Percentiles rank a stretch among this genome's conserved stretches.
These are phyloP conservation scores for Pristionchus pacificus DNA, from an alignment of 1,140 invertebrate genomes.

Conservation along the genomic window DNA sequence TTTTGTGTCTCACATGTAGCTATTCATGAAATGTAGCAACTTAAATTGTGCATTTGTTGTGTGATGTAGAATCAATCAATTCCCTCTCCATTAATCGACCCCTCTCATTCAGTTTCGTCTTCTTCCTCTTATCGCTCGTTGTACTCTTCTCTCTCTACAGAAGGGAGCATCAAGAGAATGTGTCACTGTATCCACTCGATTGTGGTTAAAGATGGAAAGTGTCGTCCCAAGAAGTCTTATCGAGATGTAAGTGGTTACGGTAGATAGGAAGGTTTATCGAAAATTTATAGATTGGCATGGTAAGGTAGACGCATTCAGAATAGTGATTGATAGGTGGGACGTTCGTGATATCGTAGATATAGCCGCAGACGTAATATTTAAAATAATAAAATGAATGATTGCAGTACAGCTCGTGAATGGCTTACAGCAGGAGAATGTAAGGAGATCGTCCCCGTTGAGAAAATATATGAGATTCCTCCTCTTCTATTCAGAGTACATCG, in stretches of 20 bases:
- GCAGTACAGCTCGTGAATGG: neutral
- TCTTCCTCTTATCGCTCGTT: neutral
- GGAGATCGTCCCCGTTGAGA: neutral
- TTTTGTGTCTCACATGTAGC: too few relatives aligned
- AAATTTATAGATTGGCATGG: too few relatives aligned
- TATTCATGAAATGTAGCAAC: too few relatives aligned
- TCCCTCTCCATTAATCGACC: neutral
- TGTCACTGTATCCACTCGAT: neutral
- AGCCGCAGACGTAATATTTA: too few relatives aligned
- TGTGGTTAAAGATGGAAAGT: neutral
- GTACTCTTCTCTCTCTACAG: neutral
- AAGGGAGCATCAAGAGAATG: neutral
- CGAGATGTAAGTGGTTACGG: neutral
- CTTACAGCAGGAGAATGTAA: neutral
- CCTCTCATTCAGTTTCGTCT: neutral
- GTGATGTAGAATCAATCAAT: too few relatives aligned
- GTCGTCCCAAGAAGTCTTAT: neutral
- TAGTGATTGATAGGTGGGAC: too few relatives aligned
- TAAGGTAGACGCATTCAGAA: too few relatives aligned
- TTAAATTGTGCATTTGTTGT: too few relatives aligned
- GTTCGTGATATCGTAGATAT: too few relatives aligned
- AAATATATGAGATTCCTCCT: neutral
- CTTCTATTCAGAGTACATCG: neutral
- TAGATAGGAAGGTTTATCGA: too few relatives aligned
- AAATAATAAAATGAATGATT: too few relatives aligned